Evolutionary conservation across 1,140 invertebrate species (phyloP), one percentile per base, ranked within the genome.

Genomic region (Leucophenga varia): DNA sequence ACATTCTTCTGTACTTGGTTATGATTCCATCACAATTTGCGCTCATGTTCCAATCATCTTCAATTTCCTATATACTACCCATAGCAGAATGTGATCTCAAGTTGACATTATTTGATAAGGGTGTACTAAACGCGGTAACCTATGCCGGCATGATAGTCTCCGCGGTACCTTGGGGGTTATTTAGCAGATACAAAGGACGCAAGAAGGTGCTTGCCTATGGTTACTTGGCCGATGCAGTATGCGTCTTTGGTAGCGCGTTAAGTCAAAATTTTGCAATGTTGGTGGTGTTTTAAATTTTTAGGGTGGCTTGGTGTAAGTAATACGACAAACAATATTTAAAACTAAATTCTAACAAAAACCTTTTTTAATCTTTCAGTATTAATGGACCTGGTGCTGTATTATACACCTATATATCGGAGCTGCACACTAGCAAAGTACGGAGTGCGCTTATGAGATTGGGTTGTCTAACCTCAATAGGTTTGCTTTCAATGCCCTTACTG

Each of bases 111-210:
- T 63, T 82, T 12, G 79, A 88, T 21, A 88, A 88, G 78, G 86
- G 87, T 2, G 77, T 84, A 3, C 63, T 89, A 0, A 87, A 84
- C 47, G 84, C 82, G 1, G 79, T 82, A 32, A 79, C 81, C 18
- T 89, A 86, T 71, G 78, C 64, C 84, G 90, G 90, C 37, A 93
- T 91, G 89, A 84, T 91, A 52, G 77, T 83, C 0, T 90, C 89
- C 36, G 88, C 87, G 0, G 82, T 89, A 59, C 56, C 91, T 13
- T 93, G 90, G 89, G 90, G 90, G 3, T 89, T 86, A 48, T 59
- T 92, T 5, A 86, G 88, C 0, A 90, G 93, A 61, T 84, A 84
- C 0, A 76, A 85, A 19, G 91, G 91, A 1, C 79, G 90, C 9
- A 80, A 80, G 43, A 80, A 81, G 35, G 80, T 91, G 28, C 77